phyloP scores from a whole-genome alignment of 2,888 invertebrate genomes.

The Mesorhabditis belari region DNA sequence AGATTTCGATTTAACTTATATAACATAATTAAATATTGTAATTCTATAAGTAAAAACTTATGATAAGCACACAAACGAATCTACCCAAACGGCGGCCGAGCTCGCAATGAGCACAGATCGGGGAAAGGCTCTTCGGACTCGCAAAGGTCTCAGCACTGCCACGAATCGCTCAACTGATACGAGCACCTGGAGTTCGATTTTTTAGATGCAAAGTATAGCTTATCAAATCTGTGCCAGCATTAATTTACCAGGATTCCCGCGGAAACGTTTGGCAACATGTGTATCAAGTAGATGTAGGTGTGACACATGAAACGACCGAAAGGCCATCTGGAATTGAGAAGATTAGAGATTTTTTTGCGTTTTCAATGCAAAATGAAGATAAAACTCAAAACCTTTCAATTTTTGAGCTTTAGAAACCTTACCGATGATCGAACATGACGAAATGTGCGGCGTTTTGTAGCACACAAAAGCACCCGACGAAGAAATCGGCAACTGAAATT shows the following conservation, averaged over 20 bases:
- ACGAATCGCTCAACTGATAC: slow-evolving; percentile 47
- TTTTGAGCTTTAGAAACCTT: background rate
- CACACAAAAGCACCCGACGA: slow-evolving; percentile 83
- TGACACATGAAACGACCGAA: slow-evolving; percentile 72
- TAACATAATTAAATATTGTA: too few species aligned
- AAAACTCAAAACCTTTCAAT: background rate
- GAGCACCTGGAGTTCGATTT: slow-evolving; percentile 30
- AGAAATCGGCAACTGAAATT: slow-evolving; percentile 70
- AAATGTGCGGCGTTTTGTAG: slow-evolving; percentile 71
- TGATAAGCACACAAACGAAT: slow-evolving; percentile 4
- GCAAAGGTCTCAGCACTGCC: slow-evolving; percentile 45
- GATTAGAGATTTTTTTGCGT: background rate
- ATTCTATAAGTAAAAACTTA: too few species aligned
- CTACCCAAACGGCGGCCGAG: slow-evolving; percentile 41
- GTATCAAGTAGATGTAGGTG: slow-evolving; percentile 82
- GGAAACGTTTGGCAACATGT: slow-evolving; percentile 75
- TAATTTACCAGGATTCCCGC: slow-evolving; percentile 74
- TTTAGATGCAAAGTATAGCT: background rate
- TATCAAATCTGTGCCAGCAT: background rate
- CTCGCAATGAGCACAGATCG: slow-evolving; percentile 33
- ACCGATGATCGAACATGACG: slow-evolving; percentile 33
- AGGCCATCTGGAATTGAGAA: slow-evolving; percentile 32
- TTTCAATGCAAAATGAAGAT: background rate
- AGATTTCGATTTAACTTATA: background rate
- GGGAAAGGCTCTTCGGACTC: slow-evolving; percentile 40